A percentile compares a stretch with the other conserved stretches of the same genome.
Evolutionary conservation across 1,140 invertebrate species (phyloP).

Genomic region (Drosophila athabasca): DNA sequence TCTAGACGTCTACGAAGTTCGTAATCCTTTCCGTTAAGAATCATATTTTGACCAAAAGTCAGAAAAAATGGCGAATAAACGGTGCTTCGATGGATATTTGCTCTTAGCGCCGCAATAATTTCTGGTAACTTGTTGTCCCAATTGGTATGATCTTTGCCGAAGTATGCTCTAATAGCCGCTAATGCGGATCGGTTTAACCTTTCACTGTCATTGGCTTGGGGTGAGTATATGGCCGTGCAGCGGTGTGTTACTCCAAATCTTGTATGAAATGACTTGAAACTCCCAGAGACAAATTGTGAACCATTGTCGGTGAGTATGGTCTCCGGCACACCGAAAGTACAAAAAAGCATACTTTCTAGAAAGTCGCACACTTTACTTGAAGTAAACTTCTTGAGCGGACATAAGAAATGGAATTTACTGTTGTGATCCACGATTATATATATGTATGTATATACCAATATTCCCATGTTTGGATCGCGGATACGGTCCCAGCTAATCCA

Average conservation of each 20-base stretch:
- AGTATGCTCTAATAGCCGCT: constrained; percentile 18
- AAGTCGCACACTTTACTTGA: neutral
- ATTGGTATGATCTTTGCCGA: constrained; percentile 11
- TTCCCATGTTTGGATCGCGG: neutral
- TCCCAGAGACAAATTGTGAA: neutral
- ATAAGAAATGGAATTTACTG: constrained; percentile 10
- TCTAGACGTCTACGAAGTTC: constrained; percentile 14
- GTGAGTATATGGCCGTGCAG: constrained; percentile 15
- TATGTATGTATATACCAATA: constrained; percentile 8
- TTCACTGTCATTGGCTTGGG: constrained; percentile 23
- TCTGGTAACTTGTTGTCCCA: constrained; percentile 15
- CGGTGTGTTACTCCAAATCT: constrained; percentile 7
- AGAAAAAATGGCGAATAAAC: constrained; percentile 17
- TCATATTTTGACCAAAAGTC: constrained; percentile 31
- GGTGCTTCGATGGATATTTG: constrained; percentile 13
- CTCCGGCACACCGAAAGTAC: constrained; percentile 7
- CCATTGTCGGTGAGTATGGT: constrained; percentile 5
- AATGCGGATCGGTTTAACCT: constrained; percentile 12
- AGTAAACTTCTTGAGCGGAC: neutral
- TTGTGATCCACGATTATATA: constrained; percentile 8
- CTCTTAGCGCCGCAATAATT: constrained; percentile 17
- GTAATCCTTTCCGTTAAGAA: constrained; percentile 24
- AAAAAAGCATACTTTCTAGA: constrained; percentile 8
- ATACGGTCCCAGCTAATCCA: neutral
- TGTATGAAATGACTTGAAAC: constrained; percentile 4